A percentile compares a stretch with the other conserved stretches of the same genome.
These are phyloP conservation scores for Amphiprion percula DNA, from an alignment of 2,113 vertebrate species.

Conservation along the genomic window DNA sequence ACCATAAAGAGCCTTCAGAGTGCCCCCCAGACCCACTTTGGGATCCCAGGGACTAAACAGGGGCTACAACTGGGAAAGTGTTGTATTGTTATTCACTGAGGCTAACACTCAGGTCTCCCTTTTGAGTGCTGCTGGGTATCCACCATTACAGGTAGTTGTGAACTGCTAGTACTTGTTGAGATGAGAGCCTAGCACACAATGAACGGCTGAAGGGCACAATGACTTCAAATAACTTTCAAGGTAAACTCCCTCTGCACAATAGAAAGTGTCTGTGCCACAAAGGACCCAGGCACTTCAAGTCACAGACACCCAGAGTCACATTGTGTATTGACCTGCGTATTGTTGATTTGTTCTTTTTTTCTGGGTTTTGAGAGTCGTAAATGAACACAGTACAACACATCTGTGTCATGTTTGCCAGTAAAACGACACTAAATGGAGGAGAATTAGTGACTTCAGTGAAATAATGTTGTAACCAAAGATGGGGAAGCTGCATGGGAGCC, in stretches of 20 bases:
- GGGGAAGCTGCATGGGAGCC: neutral
- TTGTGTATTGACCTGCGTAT: slow-evolving; percentile 84
- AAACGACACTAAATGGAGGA: slow-evolving; percentile 61
- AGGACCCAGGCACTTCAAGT: slow-evolving; percentile 53
- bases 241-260: slow-evolving; percentile 81
- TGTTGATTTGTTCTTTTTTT: slow-evolving; percentile 77
- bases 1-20: slow-evolving; percentile 66
- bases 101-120: slow-evolving; percentile 78
- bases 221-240: slow-evolving; percentile 87
- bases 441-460: slow-evolving; percentile 43
- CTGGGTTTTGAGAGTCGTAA: slow-evolving; percentile 64
- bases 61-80: slow-evolving; percentile 76
- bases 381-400: slow-evolving; percentile 74
- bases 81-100: slow-evolving; percentile 84
- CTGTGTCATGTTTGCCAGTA: slow-evolving; percentile 69
- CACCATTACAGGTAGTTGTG: slow-evolving; percentile 86
- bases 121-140: slow-evolving; percentile 74
- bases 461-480: slow-evolving; percentile 47
- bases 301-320: slow-evolving; percentile 66
- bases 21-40: slow-evolving; percentile 51
- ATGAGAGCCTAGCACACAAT: slow-evolving; percentile 82
- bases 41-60: slow-evolving; percentile 67
- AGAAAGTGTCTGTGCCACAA: slow-evolving; percentile 4
- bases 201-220: slow-evolving; percentile 79
- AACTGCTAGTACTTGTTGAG: slow-evolving; percentile 83